These are phyloP conservation scores for Callinectes sapidus DNA, from an alignment of 2,888 invertebrate genomes.

Conservation along the genomic window DNA sequence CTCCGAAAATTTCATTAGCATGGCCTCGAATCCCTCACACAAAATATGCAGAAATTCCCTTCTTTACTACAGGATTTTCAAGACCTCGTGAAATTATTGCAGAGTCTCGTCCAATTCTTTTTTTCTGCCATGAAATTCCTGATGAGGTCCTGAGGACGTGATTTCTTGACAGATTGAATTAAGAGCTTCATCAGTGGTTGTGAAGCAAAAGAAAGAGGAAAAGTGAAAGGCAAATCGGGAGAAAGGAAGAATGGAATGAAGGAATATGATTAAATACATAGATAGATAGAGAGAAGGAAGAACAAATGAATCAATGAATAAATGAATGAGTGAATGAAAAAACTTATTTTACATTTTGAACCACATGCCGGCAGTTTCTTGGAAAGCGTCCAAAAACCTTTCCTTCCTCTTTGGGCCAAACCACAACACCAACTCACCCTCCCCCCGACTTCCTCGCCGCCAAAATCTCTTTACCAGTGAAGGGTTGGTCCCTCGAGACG, in stretches of 20 bases:
- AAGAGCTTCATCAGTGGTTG: background rate
- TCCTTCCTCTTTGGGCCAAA: background rate
- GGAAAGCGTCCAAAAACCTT: background rate
- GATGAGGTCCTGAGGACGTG: background rate
- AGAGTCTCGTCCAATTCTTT: background rate
- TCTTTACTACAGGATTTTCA: background rate
- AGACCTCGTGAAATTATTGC: background rate
- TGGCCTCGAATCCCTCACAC: background rate
- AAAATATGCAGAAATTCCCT: background rate
- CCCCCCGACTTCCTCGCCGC: no score
- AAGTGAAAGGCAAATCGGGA: background rate
- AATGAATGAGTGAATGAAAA: background rate
- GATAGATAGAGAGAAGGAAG: background rate
- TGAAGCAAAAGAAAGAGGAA: background rate
- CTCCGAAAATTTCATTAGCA: background rate
- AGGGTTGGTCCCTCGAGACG: no score
- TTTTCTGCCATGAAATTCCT: background rate
- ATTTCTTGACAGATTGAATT: conserved; percentile 1
- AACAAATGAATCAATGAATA: background rate
- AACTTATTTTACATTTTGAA: background rate
- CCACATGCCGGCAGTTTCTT: background rate
- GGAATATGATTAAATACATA: background rate
- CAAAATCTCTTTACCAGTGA: no score
- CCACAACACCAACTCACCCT: background rate
- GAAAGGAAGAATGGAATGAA: background rate